A percentile compares a stretch with the other conserved stretches of the same genome.
Evolutionary conservation across 2,113 vertebrate genomes (phyloP).

Genomic region (Marcusenius ussheri): DNA sequence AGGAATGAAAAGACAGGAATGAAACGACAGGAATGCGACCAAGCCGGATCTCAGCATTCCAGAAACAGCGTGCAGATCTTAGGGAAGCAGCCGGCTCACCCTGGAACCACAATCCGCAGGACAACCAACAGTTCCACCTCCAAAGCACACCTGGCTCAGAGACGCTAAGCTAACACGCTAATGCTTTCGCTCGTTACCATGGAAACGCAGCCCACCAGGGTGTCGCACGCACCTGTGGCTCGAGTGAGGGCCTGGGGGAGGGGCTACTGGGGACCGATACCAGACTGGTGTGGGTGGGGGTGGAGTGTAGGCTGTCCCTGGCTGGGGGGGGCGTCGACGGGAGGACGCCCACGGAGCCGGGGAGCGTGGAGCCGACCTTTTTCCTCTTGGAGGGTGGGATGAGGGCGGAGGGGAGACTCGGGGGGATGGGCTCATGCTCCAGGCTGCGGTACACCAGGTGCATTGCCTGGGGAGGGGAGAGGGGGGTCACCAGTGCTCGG

Average conservation of each 20-base stretch:
- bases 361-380: constrained; percentile 61
- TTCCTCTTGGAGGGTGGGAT: constrained; percentile 87
- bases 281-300: constrained; percentile 60
- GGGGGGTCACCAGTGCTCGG: not conserved
- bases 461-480: constrained; percentile 69
- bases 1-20: not conserved
- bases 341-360: constrained; percentile 82
- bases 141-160: not conserved
- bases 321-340: constrained; percentile 67
- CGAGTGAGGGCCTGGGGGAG: constrained; percentile 79
- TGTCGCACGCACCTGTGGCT: constrained; percentile 61
- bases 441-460: constrained; percentile 90
- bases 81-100: not conserved
- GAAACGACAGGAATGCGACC: not conserved
- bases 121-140: not conserved
- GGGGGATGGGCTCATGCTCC: constrained; percentile 84
- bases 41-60: not conserved
- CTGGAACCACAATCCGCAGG: not conserved
- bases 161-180: not conserved
- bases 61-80: not conserved
- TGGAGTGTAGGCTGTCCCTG: constrained; percentile 75
- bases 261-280: constrained; percentile 67
- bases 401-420: constrained; percentile 69
- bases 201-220: not conserved
- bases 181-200: not conserved